Evolutionary conservation across 2,113 vertebrate species (phyloP).

Genomic region (Glareola pratincola): DNA sequence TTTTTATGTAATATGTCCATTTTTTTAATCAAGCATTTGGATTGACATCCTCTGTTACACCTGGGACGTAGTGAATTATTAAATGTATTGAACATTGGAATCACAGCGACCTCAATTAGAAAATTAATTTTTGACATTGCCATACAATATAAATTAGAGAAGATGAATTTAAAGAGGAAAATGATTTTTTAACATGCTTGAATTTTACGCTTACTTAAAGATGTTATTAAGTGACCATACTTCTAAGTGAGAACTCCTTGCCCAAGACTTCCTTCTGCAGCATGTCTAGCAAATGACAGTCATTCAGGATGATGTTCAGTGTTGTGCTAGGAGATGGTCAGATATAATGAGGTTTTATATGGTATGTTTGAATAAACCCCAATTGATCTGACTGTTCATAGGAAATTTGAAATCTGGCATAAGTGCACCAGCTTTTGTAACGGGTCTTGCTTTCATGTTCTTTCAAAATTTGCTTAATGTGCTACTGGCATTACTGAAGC

Average conservation of each 20-base stretch:
- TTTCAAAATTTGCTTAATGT: not conserved
- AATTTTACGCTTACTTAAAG: not conserved
- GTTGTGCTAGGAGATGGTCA: not conserved
- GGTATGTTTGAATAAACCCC: not conserved
- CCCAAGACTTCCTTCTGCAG: not conserved
- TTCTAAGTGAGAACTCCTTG: not conserved
- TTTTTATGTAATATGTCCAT: not conserved
- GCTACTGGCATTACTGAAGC: not conserved
- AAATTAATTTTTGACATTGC: not conserved
- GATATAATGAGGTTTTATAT: not conserved
- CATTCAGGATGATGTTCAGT: not conserved
- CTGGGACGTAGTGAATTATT: not conserved
- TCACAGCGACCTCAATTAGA: accelerated
- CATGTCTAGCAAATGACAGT: not conserved
- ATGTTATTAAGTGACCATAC: not conserved
- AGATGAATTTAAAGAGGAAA: not conserved
- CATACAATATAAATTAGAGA: not conserved
- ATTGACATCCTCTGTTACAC: not conserved
- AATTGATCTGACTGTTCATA: not conserved
- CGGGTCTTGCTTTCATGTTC: not conserved
- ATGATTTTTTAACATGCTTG: not conserved
- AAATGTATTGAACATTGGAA: not conserved
- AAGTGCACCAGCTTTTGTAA: not conserved
- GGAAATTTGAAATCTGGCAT: not conserved
- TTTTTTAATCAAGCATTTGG: not conserved